Evolutionary conservation across 2,888 invertebrate genomes (phyloP).

Genomic region (Cyaniris semiargus): DNA sequence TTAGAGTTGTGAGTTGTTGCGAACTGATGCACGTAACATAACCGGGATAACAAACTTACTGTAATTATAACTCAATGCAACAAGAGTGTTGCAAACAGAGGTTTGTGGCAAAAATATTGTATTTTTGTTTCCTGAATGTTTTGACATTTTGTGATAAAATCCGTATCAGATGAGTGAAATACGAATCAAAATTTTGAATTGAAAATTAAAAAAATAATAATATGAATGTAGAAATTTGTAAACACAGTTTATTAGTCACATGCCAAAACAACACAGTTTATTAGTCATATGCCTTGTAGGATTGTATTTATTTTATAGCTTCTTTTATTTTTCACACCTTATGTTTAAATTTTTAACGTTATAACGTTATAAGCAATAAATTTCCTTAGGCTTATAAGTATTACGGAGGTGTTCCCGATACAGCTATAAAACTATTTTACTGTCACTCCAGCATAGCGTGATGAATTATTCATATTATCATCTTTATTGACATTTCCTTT

Average conservation of each 20-base stretch:
- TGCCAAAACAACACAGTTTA: too few relatives aligned
- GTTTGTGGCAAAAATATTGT: background rate
- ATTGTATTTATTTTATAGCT: background rate
- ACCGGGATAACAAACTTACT: background rate
- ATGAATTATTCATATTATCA: slow-evolving; percentile 1
- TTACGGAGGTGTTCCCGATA: background rate
- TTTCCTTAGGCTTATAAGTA: background rate
- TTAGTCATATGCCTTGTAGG: background rate
- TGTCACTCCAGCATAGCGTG: background rate
- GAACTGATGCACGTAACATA: background rate
- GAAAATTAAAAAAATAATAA: too few relatives aligned
- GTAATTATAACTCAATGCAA: slow-evolving; percentile 2
- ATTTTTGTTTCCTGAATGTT: background rate
- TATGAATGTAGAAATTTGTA: too few relatives aligned
- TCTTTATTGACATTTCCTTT: background rate
- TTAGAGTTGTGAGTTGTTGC: slow-evolving; percentile 12
- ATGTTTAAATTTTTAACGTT: background rate
- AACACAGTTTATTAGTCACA: too few relatives aligned
- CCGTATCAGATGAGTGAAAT: too few relatives aligned
- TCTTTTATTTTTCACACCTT: background rate
- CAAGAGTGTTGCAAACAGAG: background rate
- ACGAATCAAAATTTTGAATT: too few relatives aligned
- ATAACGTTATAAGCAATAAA: background rate
- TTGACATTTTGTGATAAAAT: background rate
- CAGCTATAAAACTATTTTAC: background rate